A percentile compares a stretch with the other conserved stretches of the same genome.
Conservation (phyloP, 2,113 vertebrate species). For the Haemorhous mexicanus region DNA sequence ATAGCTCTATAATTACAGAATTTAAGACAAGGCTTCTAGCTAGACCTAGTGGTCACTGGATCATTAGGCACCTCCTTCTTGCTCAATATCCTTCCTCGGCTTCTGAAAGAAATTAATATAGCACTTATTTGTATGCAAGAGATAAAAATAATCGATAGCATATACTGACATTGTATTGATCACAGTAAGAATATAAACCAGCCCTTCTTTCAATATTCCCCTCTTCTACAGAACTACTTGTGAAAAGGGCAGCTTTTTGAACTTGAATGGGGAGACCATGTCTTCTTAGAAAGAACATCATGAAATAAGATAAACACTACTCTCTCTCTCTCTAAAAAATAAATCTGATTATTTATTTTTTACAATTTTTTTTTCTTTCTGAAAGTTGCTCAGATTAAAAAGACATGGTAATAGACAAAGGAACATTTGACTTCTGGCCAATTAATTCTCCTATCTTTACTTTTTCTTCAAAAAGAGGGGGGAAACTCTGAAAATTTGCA, state of each 20-base stretch:
- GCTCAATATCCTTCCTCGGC: neutral
- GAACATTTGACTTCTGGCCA: neutral
- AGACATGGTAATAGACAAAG: neutral
- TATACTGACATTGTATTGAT: neutral
- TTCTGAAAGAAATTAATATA: neutral
- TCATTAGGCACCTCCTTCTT: neutral
- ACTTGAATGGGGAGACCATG: neutral
- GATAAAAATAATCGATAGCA: neutral
- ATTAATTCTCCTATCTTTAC: neutral
- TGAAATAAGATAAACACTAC: neutral
- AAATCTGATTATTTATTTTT: neutral
- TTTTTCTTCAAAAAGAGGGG: neutral
- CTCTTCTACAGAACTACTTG: neutral
- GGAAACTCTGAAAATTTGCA: neutral
- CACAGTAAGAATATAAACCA: neutral
- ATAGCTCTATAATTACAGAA: neutral
- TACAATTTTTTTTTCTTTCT: neutral
- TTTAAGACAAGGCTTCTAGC: neutral
- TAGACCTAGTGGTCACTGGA: neutral
- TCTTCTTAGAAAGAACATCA: neutral
- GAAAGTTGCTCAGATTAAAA: neutral
- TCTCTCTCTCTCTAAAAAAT: neutral
- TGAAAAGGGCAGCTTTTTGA: neutral
- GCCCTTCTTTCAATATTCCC: neutral
- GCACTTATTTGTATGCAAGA: neutral